Evolutionary conservation across 2,113 vertebrate species (phyloP).

Genomic region (Sphyrna mokarran): DNA sequence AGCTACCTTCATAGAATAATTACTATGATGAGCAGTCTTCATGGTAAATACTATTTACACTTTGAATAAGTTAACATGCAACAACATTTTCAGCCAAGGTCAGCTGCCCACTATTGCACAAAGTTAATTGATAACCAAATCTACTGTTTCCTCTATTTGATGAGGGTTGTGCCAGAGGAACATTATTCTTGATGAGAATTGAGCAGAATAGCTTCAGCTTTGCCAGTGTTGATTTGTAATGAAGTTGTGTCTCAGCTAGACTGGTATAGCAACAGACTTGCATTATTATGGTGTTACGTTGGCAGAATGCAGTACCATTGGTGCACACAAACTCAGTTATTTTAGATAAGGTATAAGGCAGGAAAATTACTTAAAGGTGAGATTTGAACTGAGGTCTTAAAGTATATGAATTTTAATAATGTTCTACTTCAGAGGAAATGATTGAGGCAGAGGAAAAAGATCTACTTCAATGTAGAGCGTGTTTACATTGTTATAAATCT

Average conservation of each 20-base stretch:
- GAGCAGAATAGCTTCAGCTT: background rate
- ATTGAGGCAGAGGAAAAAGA: background rate
- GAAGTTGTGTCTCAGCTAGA: background rate
- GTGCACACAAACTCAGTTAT: background rate
- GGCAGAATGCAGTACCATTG: background rate
- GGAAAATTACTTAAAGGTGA: background rate
- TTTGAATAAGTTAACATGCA: background rate
- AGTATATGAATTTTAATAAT: background rate
- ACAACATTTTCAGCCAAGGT: background rate
- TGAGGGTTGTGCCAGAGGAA: background rate
- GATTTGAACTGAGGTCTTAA: background rate
- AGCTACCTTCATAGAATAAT: background rate
- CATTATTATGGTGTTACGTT: background rate
- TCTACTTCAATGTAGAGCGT: background rate
- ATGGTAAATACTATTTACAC: background rate
- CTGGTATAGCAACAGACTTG: background rate
- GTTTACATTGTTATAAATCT: slow-evolving; percentile 1
- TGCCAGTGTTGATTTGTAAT: background rate
- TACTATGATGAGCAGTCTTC: background rate
- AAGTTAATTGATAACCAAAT: background rate
- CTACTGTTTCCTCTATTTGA: background rate
- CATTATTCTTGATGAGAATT: background rate
- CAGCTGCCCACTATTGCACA: background rate
- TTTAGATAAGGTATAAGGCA: background rate
- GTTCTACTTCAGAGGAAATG: background rate